phyloP scores from a whole-genome alignment of 30 jellyfish, hydroid and myxozoan genomes.

The Chrysaora quinquecirrha region DNA sequence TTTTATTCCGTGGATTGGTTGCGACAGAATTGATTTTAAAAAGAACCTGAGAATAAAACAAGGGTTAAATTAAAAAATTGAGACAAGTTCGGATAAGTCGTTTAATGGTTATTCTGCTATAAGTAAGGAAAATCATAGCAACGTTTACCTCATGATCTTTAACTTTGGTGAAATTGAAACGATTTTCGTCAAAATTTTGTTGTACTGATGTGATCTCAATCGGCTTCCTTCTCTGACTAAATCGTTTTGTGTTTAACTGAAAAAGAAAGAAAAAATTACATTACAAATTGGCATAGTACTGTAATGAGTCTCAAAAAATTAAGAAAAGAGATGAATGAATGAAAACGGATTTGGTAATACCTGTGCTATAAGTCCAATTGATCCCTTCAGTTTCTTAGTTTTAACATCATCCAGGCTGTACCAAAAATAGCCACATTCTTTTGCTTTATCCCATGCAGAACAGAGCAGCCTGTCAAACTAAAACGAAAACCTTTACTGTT shows the following conservation, averaged over 20 bases:
- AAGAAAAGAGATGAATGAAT: too few relatives aligned
- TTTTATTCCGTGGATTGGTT: background rate
- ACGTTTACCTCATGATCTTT: constrained; percentile 68
- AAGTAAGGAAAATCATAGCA: background rate
- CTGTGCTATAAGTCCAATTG: constrained; percentile 73
- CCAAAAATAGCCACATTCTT: constrained; percentile 72
- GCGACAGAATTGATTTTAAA: constrained; percentile 2
- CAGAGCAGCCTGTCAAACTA: constrained; percentile 59
- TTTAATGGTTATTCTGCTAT: background rate
- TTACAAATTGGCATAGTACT: too few relatives aligned
- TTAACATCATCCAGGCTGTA: constrained; percentile 58
- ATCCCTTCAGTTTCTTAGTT: constrained; percentile 49
- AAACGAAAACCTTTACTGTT: too few relatives aligned
- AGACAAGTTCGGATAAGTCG: background rate
- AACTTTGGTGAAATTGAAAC: constrained; percentile 81
- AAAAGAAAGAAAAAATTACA: background rate
- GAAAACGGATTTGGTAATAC: too few relatives aligned
- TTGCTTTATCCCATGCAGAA: constrained; percentile 74
- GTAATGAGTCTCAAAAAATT: too few relatives aligned
- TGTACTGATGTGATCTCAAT: constrained; percentile 48
- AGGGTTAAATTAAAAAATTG: background rate
- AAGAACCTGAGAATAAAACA: background rate
- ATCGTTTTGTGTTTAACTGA: constrained; percentile 80
- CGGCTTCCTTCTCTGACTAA: constrained; percentile 79
- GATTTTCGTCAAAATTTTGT: constrained; percentile 50